Percentiles rank a stretch among this genome's conserved stretches.
Conservation (phyloP, 2,888 invertebrate species). For the Cybosia mesomella region DNA sequence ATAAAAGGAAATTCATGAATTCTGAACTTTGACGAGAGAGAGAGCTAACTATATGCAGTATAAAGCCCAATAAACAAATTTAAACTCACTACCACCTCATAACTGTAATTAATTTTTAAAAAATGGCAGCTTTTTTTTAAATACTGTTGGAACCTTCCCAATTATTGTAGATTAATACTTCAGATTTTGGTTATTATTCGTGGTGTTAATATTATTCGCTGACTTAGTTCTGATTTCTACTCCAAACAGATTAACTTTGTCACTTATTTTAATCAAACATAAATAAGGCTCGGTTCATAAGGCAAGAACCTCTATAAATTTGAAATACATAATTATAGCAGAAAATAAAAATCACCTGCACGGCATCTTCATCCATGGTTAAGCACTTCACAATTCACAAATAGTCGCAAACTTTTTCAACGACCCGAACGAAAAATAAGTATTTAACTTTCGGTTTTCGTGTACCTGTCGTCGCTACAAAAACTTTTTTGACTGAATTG, state of each 20-base stretch:
- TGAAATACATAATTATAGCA: neutral
- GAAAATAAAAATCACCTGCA: constrained; percentile 47
- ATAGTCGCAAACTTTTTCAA: constrained; percentile 17
- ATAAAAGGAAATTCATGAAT: too few relatives aligned
- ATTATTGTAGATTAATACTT: neutral
- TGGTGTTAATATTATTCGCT: too few relatives aligned
- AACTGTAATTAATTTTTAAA: too few relatives aligned
- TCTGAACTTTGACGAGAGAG: too few relatives aligned
- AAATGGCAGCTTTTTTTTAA: too few relatives aligned
- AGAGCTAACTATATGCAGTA: too few relatives aligned
- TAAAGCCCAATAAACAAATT: too few relatives aligned
- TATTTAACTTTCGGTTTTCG: constrained; percentile 36
- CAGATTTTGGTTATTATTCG: neutral
- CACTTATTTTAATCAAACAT: neutral
- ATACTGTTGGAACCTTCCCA: too few relatives aligned
- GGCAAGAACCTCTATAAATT: neutral
- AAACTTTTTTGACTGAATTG: constrained; percentile 73
- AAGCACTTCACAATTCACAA: constrained; percentile 28
- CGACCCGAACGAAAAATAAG: constrained; percentile 17
- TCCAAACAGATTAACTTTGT: neutral
- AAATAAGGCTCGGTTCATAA: neutral
- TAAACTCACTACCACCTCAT: too few relatives aligned
- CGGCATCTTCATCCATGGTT: constrained; percentile 55
- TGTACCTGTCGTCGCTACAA: constrained; percentile 60
- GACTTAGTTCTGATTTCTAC: neutral